Evolutionary conservation across 1,140 invertebrate species (phyloP).

Genomic region (Mactra quadrangularis): DNA sequence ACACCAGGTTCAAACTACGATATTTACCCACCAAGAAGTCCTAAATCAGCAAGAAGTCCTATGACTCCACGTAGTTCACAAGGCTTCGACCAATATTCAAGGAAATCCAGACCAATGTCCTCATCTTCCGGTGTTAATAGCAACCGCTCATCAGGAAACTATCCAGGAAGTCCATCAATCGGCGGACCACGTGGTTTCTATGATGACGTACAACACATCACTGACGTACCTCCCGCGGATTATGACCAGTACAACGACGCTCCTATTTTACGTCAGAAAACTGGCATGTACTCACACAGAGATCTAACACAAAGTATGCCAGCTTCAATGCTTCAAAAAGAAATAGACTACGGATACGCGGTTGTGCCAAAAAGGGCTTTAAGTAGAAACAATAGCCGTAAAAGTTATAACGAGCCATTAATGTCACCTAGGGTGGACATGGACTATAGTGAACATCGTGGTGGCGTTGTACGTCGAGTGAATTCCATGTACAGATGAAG

Average conservation of each 20-base stretch:
- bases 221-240: slow-evolving; percentile 68
- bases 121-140: slow-evolving; percentile 62
- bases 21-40: slow-evolving; percentile 65
- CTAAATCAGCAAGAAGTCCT: slow-evolving; percentile 24
- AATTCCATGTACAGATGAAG: slow-evolving; percentile 70
- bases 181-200: slow-evolving; percentile 42
- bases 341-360: slow-evolving; percentile 63
- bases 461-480: slow-evolving; percentile 48
- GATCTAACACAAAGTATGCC: slow-evolving; percentile 67
- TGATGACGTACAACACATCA: slow-evolving; percentile 12
- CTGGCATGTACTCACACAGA: slow-evolving; percentile 24
- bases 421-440: not conserved
- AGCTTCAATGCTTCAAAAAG: slow-evolving; percentile 45
- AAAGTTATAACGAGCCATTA: not conserved
- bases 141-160: slow-evolving; percentile 62
- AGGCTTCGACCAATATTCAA: slow-evolving; percentile 37
- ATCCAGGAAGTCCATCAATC: slow-evolving; percentile 41
- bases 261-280: slow-evolving; percentile 56
- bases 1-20: slow-evolving; percentile 53
- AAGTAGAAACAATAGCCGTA: slow-evolving; percentile 22
- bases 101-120: slow-evolving; percentile 59
- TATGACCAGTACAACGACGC: slow-evolving; percentile 69
- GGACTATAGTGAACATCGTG: slow-evolving; percentile 43
- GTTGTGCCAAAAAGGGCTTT: slow-evolving; percentile 51
- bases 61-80: not conserved